Evolutionary conservation across 2,113 vertebrate genomes (phyloP).

Genomic region (Mesoclemmys tuberculata): DNA sequence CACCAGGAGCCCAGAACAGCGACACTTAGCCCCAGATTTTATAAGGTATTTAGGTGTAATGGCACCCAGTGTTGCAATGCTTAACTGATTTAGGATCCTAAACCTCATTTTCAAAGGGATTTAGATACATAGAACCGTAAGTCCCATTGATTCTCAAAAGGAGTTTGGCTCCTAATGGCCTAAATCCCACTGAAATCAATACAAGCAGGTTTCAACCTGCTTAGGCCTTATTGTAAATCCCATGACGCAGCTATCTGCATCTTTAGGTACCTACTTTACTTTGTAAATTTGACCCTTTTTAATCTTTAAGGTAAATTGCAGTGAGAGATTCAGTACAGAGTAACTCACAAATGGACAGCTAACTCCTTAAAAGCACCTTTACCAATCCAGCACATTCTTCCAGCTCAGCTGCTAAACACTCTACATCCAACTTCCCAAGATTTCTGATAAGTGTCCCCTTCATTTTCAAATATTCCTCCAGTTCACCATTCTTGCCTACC

Average conservation of each 20-base stretch:
- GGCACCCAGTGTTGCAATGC: too few species aligned
- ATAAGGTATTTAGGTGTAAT: not conserved
- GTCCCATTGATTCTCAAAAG: not conserved
- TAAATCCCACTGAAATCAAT: not conserved
- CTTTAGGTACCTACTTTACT: not conserved
- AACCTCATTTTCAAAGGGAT: too few species aligned
- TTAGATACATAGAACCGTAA: not conserved
- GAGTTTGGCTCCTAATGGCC: not conserved
- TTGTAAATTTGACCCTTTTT: not conserved
- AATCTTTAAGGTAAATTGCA: not conserved
- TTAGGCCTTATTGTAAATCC: too few species aligned
- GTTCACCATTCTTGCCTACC: too few species aligned
- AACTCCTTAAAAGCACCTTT: not conserved
- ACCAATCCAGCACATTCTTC: not conserved
- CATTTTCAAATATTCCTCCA: too few species aligned
- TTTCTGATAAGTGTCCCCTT: too few species aligned
- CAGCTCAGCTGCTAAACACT: not conserved
- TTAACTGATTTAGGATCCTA: too few species aligned
- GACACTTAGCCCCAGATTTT: not conserved
- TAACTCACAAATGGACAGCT: rapidly evolving
- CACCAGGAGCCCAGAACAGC: not conserved
- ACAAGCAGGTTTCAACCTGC: too few species aligned
- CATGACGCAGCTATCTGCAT: not conserved
- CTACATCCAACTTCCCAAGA: too few species aligned
- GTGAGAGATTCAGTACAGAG: rapidly evolving